Conservation (phyloP, 2,113 vertebrate species). For the Salvelinus fontinalis region DNA sequence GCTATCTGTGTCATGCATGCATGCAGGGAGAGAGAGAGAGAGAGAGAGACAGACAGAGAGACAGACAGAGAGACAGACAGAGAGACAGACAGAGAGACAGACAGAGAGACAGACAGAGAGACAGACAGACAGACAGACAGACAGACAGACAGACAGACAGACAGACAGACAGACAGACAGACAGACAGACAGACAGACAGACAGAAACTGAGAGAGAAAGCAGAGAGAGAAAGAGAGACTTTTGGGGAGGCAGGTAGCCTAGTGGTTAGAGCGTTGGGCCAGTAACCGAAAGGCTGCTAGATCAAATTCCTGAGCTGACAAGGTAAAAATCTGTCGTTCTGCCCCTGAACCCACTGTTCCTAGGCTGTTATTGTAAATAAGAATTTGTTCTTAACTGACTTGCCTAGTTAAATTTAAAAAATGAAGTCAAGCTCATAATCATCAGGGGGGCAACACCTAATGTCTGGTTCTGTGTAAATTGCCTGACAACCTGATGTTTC, state of each 20-base stretch:
- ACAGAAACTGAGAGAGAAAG: constrained; percentile 3
- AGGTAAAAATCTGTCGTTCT: too few relatives aligned
- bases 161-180: neutral
- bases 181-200: constrained; percentile 39
- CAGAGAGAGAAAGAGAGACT: neutral
- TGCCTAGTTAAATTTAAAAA: too few relatives aligned
- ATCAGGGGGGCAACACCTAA: constrained; percentile 3
- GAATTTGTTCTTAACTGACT: too few relatives aligned
- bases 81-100: neutral
- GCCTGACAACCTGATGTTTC: constrained; percentile 3
- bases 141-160: neutral
- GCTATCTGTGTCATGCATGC: constrained; percentile 37
- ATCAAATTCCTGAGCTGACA: too few relatives aligned
- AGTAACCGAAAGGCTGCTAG: too few relatives aligned
- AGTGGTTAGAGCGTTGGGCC: too few relatives aligned
- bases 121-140: neutral
- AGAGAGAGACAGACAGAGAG: too few relatives aligned
- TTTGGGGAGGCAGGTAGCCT: too few relatives aligned
- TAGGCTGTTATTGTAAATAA: too few relatives aligned
- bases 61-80: too few relatives aligned
- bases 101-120: neutral
- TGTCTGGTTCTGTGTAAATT: constrained; percentile 14
- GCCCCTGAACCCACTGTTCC: too few relatives aligned
- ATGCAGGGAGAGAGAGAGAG: too few relatives aligned
- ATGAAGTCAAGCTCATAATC: constrained; percentile 48